Evolutionary conservation across 2,113 vertebrate genomes (phyloP), one percentile per base, ranked within the genome.

Genomic region (Bettongia penicillata): DNA sequence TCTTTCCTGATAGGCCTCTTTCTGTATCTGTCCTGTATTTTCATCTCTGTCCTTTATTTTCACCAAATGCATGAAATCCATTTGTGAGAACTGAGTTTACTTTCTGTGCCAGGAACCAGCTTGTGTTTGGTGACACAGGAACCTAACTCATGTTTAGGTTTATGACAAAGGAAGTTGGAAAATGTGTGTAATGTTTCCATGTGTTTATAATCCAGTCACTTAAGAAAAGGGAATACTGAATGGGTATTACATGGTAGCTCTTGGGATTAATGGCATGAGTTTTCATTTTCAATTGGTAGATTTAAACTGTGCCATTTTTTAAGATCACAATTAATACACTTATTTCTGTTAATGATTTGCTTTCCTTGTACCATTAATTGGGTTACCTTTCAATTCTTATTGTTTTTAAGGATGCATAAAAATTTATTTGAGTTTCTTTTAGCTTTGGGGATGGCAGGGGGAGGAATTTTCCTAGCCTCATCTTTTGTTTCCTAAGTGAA

Each of bases 401-500:
- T 91, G 84, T 95, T 93, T 97, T 98, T 98, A 96, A 97, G 47
- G 97, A 94, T 91, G 91, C 28, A 92, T 96, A 95, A 97, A 96
- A 91, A 53, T 96, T 95, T 97, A n/a, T 90, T 94, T 93, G 4
- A 92, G 94, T 57, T 48, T 91, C 7, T n/a, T 94, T 90, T 94
- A 90, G 57, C 91, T 92, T 8, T 93, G 97, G 94, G 97, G 97
- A 48, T 48, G 48, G 95, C 91, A 57, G 95, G 93, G 97, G 96
- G 94, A 95, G 93, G 93, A 97, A 96, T 93, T 96, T 91, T 95
- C 96, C 96, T 84, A 23, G 92, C 91, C 96, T 94, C 93, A 93
- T 61, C 92, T 98, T 51, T 94, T 93, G 92, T 97, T 98, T 97
- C 96, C 77, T 96, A 96, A 98, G 97, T 97, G 91, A 77, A 98